Evolutionary conservation across 2,888 invertebrate species (phyloP), one percentile per base, ranked within the genome.

Genomic region (Limnephilus auricula): DNA sequence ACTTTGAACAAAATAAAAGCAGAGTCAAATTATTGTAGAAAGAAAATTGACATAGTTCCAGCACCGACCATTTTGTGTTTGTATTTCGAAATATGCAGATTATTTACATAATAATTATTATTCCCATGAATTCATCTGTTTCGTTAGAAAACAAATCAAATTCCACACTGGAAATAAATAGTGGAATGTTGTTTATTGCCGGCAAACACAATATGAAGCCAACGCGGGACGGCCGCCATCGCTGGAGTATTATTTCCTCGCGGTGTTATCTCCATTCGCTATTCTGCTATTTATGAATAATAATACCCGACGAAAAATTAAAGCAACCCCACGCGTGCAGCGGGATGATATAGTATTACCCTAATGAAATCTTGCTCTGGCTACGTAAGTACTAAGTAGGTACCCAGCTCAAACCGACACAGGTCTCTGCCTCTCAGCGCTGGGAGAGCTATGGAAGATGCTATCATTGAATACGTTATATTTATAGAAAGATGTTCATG

Each of bases 281-380:
- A 65, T 65, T 65, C 65, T 65, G 25, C 65, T 65, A 65, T 65
- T 65, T 65, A 32, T 82, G 80, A 89, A 90, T 89, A 92, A 92
- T 92, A 90, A 92, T 90, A 91, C 88, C 90, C 32, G 79, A 90
- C 86, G 87, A 92, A 92, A 92, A 92, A 92, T 92, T 92, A 92
- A 92, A 91, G 92, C 92, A 92, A 87, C 91, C 91, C 82, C 90
- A 91, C 85, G 86, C 89, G 85, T 92, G 92, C 92, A 92, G 87
- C 91, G 89, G 82, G 90, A 90, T 91, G 89, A 86, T 89, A 86
- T 91, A 86, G 79, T 90, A 91, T 91, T 91, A 91, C 91, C 91
- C 92, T 91, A 92, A 92, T 92, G 92, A 92, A 92, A 91, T 92
- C 90, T 92, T 90, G 80, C 87, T 50, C 86, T 31, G 37, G 86